Base-by-base conservation (phyloP, 2,888 invertebrate genomes). In the Spicauda simplicius region DNA sequence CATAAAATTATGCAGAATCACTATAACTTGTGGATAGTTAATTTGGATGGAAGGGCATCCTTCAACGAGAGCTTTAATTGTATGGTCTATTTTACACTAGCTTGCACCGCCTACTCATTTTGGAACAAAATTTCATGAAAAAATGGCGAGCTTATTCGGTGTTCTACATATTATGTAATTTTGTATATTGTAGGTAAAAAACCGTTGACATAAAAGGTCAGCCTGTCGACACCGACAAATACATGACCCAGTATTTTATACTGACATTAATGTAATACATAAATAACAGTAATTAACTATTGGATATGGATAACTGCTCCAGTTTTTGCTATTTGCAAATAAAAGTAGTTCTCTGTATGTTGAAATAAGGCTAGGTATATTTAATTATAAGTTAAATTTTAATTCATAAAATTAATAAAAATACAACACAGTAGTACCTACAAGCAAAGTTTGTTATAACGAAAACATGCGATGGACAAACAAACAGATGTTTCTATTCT, bases 171-270 rank as follows among this genome's bases (percentile, higher is more conserved):
- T 50, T 50, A 50, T 18, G 18, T 18, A 16, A 50, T 50, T 50
- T 50, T 18, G 18, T 5, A 50, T 10, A 50, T 50, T 41, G 4
- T 18, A 20, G 14, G 19, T n/a, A 25, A 58, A 58, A 58, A 58
- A 45, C 16, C 25, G 25, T 25, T 19, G 11, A 20, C 7, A 50
- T 50, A 50, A 50, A 48, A 48, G n/a, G 45, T 48, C 25, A 20
- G 41, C n/a, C 12, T 19, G 8, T 59, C 30, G 50, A 48, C 59
- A 59, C 7, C 50, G 48, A 59, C 59, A 59, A 59, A 50, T 30
- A 59, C 30, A 48, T 48, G 58, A 59, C 48, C 48, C 48, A 59
- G 25, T 50, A 59, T 59, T 59, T 30, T n/a, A 59, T 50, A 50
- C 30, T 1, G 48, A 59, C 25, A 48, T 25, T 59, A 25, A 30